These are phyloP conservation scores for Dicentrarchus labrax DNA, from an alignment of 2,113 vertebrate genomes.

Conservation along the genomic window DNA sequence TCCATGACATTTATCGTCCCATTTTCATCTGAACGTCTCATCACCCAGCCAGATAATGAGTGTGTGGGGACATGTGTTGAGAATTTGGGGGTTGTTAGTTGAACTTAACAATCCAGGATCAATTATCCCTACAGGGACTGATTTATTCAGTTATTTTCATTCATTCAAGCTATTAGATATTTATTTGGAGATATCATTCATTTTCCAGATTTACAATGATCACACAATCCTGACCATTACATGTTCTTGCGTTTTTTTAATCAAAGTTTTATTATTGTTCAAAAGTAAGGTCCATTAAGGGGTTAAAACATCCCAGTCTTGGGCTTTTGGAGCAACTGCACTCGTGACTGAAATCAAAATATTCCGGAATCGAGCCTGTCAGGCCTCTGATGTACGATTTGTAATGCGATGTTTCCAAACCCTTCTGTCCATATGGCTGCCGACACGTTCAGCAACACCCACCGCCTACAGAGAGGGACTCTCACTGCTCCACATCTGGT, in stretches of 20 bases:
- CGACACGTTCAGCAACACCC: constrained; percentile 89
- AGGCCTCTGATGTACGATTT: constrained; percentile 92
- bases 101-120: not conserved
- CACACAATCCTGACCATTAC: not conserved
- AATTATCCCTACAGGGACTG: not conserved
- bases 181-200: not conserved
- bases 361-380: constrained; percentile 90
- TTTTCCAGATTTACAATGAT: not conserved
- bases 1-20: not conserved
- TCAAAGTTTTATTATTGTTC: not conserved
- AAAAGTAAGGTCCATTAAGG: constrained; percentile 2
- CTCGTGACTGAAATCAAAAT: constrained; percentile 94
- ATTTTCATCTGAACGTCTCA: not conserved
- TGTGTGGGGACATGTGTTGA: not conserved
- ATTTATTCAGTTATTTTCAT: not conserved
- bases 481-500: constrained; percentile 77
- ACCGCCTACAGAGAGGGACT: constrained; percentile 81
- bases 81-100: not conserved
- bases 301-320: constrained; percentile 64
- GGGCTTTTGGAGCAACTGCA: constrained; percentile 67
- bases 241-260: not conserved
- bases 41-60: not conserved
- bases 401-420: constrained; percentile 95
- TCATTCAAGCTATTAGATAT: not conserved
- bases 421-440: constrained; percentile 90